These are phyloP conservation scores for Habroteleia sp. DNA, from an alignment of 2,888 invertebrate species.

Conservation along the genomic window DNA sequence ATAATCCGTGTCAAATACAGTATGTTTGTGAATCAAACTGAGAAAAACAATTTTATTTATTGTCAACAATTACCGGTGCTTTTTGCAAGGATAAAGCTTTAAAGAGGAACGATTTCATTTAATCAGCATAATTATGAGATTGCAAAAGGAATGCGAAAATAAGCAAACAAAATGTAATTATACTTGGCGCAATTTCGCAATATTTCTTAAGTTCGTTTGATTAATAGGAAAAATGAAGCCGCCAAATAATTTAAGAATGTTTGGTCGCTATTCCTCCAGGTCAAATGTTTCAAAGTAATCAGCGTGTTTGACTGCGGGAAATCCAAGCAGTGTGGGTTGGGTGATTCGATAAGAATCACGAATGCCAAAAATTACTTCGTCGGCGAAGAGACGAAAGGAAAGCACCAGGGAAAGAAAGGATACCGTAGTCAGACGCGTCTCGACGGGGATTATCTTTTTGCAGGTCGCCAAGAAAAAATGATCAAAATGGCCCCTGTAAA, in stretches of 20 bases:
- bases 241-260: background rate
- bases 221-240: slow-evolving; percentile 2
- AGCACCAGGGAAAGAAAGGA: slow-evolving; percentile 7
- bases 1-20: slow-evolving; percentile 19
- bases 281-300: slow-evolving; percentile 37
- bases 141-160: slow-evolving; percentile 1
- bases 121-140: slow-evolving; percentile 15
- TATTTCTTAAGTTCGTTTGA: slow-evolving; percentile 4
- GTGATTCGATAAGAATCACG: slow-evolving; percentile 36
- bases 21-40: background rate
- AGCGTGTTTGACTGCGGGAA: slow-evolving; percentile 47
- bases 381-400: slow-evolving; percentile 18
- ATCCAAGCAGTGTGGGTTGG: slow-evolving; percentile 5
- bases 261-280: slow-evolving; percentile 11
- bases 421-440: slow-evolving; percentile 24
- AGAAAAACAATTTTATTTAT: slow-evolving; percentile 1
- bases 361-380: slow-evolving; percentile 43
- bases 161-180: slow-evolving; percentile 8
- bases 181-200: background rate
- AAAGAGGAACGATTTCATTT: slow-evolving; percentile 6
- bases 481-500: slow-evolving; percentile 41
- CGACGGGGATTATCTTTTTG: slow-evolving; percentile 31
- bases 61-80: slow-evolving; percentile 3
- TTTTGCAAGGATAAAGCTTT: background rate
- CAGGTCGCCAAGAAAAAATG: slow-evolving; percentile 37